These are phyloP conservation scores for Lepus townsendii DNA, from an alignment of 2,797 vertebrate species.

Conservation along the genomic window DNA sequence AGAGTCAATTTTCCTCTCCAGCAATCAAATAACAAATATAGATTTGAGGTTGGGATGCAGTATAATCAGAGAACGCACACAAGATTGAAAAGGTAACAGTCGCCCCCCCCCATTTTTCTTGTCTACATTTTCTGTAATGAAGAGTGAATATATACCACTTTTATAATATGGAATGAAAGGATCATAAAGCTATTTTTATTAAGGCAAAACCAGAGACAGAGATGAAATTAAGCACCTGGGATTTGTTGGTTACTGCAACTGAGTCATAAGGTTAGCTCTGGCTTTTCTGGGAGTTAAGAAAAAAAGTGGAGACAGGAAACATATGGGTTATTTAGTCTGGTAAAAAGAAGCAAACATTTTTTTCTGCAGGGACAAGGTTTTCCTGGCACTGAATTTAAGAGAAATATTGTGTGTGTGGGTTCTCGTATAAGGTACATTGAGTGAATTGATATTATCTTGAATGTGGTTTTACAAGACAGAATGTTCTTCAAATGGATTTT, in stretches of 20 bases:
- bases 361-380: slow-evolving; percentile 56
- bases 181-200: slow-evolving; percentile 2
- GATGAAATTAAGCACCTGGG: not conserved
- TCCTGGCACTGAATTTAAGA: slow-evolving; percentile 66
- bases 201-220: not conserved
- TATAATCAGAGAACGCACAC: not conserved
- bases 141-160: not conserved
- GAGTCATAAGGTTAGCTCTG: not conserved
- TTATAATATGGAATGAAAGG: slow-evolving; percentile 26
- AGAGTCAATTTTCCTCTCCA: slow-evolving; percentile 38
- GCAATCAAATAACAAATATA: not conserved
- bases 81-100: slow-evolving; percentile 15
- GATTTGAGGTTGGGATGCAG: not conserved
- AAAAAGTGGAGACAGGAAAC: slow-evolving; percentile 59
- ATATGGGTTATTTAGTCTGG: slow-evolving; percentile 56
- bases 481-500: slow-evolving; percentile 59
- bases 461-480: slow-evolving; percentile 70
- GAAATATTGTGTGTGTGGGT: slow-evolving; percentile 52
- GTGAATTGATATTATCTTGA: slow-evolving; percentile 65
- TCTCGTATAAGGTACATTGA: slow-evolving; percentile 56
- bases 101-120: not conserved
- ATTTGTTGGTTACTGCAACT: not conserved
- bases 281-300: slow-evolving; percentile 31
- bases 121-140: slow-evolving; percentile 1
- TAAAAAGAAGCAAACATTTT: slow-evolving; percentile 62